A percentile compares a stretch with the other conserved stretches of the same genome.
These are phyloP conservation scores for Rutilus rutilus DNA, from an alignment of 2,113 vertebrate genomes.

Conservation along the genomic window DNA sequence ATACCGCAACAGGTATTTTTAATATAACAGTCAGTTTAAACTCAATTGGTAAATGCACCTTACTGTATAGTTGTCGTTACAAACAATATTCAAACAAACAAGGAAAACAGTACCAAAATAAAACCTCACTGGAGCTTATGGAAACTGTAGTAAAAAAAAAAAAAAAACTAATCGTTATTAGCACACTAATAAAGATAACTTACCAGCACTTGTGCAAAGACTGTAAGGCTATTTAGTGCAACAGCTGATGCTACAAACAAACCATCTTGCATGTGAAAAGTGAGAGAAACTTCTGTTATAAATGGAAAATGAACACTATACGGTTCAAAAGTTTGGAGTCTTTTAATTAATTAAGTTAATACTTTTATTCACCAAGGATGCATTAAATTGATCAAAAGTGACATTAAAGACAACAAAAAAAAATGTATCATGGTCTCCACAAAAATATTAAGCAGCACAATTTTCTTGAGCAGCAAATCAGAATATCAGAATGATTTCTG, in stretches of 20 bases:
- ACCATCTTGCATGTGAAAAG: neutral
- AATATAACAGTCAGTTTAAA: conserved; percentile 13
- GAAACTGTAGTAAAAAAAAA: neutral
- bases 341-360: neutral
- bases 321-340: neutral
- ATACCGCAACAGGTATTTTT: conserved; percentile 18
- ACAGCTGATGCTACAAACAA: neutral
- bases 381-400: neutral
- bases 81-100: neutral
- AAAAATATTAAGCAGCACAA: neutral
- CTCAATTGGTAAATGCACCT: neutral
- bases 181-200: neutral
- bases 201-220: neutral
- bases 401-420: neutral
- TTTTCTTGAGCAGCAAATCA: neutral
- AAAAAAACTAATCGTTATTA: neutral
- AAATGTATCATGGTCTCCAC: no score
- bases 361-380: neutral
- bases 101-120: neutral
- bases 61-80: neutral
- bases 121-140: neutral
- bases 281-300: neutral
- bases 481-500: no score
- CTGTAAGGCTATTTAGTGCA: neutral
- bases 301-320: neutral